Conservation (phyloP, 2,888 invertebrate genomes). For the Stratiomys singularior region DNA sequence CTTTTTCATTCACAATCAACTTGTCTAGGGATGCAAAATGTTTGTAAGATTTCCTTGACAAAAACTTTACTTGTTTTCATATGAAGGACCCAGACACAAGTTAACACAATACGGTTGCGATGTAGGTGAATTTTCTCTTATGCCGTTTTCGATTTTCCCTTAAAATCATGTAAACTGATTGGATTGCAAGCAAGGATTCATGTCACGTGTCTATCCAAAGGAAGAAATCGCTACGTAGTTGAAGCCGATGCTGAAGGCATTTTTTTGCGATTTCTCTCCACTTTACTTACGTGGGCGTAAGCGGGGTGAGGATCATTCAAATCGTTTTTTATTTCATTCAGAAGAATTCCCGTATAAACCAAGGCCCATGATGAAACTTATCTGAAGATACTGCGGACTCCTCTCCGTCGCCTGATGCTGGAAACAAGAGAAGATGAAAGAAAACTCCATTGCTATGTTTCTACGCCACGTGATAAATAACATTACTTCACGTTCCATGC, state of each 20-base stretch:
- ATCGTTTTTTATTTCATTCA: neutral
- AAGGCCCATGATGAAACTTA: constrained; percentile 14
- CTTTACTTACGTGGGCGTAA: neutral
- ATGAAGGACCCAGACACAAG: neutral
- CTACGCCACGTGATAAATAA: constrained; percentile 42
- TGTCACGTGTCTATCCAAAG: constrained; percentile 36
- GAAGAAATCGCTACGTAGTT: constrained; percentile 22
- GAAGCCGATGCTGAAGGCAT: neutral
- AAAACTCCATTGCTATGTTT: neutral
- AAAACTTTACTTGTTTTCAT: neutral
- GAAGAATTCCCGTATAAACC: neutral
- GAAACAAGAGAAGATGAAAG: constrained; percentile 14
- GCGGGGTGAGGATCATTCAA: neutral
- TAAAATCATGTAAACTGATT: constrained; percentile 30
- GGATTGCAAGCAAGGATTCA: constrained; percentile 42
- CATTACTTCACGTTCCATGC: neutral
- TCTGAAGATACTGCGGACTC: neutral
- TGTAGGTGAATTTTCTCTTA: neutral
- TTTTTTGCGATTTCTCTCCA: constrained; percentile 30
- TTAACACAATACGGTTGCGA: constrained; percentile 17
- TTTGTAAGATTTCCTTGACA: neutral
- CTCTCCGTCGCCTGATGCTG: neutral
- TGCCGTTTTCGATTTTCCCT: neutral
- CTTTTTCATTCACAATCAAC: no score
- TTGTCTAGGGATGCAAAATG: neutral